Base-by-base conservation (phyloP, 1,140 invertebrate genomes). In the Heliconius congener region DNA sequence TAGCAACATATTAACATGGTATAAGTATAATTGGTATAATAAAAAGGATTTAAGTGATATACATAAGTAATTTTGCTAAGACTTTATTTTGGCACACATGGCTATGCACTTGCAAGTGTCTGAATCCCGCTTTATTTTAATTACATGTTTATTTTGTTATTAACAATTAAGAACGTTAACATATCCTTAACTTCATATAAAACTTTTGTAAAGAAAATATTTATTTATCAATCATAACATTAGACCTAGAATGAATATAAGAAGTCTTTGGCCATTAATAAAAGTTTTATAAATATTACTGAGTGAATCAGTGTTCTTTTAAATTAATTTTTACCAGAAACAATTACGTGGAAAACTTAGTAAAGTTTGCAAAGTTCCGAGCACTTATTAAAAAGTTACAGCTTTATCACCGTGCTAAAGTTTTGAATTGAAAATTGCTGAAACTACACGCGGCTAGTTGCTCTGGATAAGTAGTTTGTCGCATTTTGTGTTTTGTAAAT, bases 341-440 rank as follows among this genome's bases (percentile, higher is more conserved):
- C 60, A 66, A 66, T 66, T 66, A 30, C 27, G 18, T 66, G 27
- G 23, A 3, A 30, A 66, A 66, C 23, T 66, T 66, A 5, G n/a
- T 60, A 11, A 60, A 60, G n/a, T 60, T 60, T 27, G 60, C 2
- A 66, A 66, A 66, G 60, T 66, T 66, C 60, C 60, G 4, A 66
- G 19, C 60, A 30, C 13, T 66, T 66, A 66, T 66, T 66, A 66
- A 66, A 66, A 66, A 66, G 60, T 66, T 66, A 30, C 60, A 66
- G 60, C 60, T 66, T 66, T 66, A 30, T 30, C 60, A 30, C 60
- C 27, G 3, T 66, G 60, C 30, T 6, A 66, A 66, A 66, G 27
- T 66, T 66, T 11, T 27, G 2, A 66, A 66, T 66, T 66, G 27
- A 66, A 66, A 30, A 16, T 66, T 66, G 60, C 27, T 19, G 42